Evolutionary conservation across 2,113 vertebrate species (phyloP).

Genomic region (Anser brachyrhynchus): DNA sequence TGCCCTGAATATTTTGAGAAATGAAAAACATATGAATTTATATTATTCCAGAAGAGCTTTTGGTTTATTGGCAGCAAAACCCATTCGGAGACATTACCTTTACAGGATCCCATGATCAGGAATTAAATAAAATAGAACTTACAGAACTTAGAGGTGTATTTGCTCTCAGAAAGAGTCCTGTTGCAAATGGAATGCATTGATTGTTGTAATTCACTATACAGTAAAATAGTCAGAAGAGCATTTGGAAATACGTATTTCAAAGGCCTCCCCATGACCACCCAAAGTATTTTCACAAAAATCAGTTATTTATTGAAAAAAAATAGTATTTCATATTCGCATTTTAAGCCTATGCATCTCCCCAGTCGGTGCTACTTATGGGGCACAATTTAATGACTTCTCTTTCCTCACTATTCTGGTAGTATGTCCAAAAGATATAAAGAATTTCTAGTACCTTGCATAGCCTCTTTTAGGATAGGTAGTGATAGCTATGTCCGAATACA

Average conservation of each 20-base stretch:
- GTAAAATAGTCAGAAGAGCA: not conserved
- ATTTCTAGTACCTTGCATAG: not conserved
- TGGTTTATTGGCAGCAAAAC: not conserved
- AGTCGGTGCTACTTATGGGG: not conserved
- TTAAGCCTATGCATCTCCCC: not conserved
- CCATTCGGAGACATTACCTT: not conserved
- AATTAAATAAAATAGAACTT: not conserved
- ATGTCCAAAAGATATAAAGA: fast-evolving
- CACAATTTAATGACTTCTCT: not conserved
- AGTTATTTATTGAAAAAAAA: not conserved
- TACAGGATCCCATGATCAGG: not conserved
- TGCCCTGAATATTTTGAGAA: not conserved
- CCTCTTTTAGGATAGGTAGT: not conserved
- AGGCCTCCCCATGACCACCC: not conserved
- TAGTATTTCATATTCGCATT: not conserved
- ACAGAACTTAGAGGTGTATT: not conserved
- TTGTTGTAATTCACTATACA: not conserved
- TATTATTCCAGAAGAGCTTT: not conserved
- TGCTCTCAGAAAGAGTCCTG: not conserved
- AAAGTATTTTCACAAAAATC: not conserved
- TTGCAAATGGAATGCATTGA: not conserved
- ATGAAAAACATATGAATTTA: not conserved
- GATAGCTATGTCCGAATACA: not conserved
- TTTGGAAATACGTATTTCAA: not conserved
- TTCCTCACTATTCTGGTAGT: not conserved